These are phyloP conservation scores for Biston betularia DNA, from an alignment of 2,888 invertebrate species.

Conservation along the genomic window DNA sequence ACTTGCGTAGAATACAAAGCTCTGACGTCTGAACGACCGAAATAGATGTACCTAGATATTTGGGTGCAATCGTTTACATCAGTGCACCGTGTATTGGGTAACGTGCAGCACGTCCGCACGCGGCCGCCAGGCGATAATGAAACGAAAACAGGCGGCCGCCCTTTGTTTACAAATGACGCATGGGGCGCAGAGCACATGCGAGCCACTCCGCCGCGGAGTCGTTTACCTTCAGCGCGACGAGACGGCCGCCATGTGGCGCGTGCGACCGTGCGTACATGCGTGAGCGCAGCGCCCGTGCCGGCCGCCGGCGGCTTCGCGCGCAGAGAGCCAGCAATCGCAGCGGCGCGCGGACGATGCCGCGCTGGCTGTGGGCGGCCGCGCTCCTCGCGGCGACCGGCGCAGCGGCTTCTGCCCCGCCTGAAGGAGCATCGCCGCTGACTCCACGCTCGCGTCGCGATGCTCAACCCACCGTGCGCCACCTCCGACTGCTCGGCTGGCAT, in stretches of 20 bases:
- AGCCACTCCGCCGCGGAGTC: constrained; percentile 79
- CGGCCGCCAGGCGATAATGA: constrained; percentile 57
- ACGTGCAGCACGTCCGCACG: constrained; percentile 50
- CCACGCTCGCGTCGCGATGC: constrained; percentile 59
- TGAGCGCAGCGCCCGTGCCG: constrained; percentile 71
- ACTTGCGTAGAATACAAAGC: not conserved
- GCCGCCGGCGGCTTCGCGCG: constrained; percentile 64
- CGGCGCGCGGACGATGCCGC: constrained; percentile 80
- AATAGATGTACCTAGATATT: constrained; percentile 17
- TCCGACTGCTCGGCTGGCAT: constrained; percentile 75
- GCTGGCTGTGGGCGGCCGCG: constrained; percentile 75
- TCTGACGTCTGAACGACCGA: not conserved
- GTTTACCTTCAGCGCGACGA: constrained; percentile 83
- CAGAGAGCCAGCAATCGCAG: constrained; percentile 75
- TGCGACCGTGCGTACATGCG: constrained; percentile 71
- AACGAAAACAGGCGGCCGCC: constrained; percentile 76
- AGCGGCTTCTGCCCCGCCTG: constrained; percentile 61
- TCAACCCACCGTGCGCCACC: constrained; percentile 55
- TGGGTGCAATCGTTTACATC: constrained; percentile 35
- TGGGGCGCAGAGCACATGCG: constrained; percentile 77
- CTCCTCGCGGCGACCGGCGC: constrained; percentile 62
- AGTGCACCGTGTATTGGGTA: constrained; percentile 51
- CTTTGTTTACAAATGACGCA: constrained; percentile 86
- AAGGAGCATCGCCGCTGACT: constrained; percentile 47
- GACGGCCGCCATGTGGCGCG: constrained; percentile 73